These are phyloP conservation scores for Drosophila triauraria DNA, from an alignment of 1,140 invertebrate genomes.

Conservation along the genomic window DNA sequence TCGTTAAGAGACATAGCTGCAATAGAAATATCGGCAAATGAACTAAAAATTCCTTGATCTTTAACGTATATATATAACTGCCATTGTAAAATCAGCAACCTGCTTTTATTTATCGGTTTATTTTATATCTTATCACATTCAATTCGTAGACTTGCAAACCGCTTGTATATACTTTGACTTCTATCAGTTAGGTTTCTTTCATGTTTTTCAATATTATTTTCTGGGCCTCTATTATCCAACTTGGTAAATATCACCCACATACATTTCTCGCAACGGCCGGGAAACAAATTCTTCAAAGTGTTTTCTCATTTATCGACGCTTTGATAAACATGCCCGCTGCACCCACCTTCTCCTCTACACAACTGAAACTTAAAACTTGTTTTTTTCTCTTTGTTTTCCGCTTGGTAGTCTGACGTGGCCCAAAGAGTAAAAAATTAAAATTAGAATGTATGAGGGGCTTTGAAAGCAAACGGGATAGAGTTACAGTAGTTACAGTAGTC, in stretches of 20 bases:
- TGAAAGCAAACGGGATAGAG: constrained; percentile 8
- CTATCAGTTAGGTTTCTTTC: too few species aligned
- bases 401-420: constrained; percentile 18
- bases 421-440: constrained; percentile 12
- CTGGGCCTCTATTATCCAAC: not conserved
- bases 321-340: constrained; percentile 44
- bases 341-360: not conserved
- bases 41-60: too few species aligned
- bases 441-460: constrained; percentile 3
- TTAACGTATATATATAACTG: too few species aligned
- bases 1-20: not conserved
- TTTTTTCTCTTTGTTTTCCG: constrained; percentile 44
- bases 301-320: constrained; percentile 37
- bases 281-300: constrained; percentile 4
- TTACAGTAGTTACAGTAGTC: not conserved
- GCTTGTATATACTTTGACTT: too few species aligned
- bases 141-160: too few species aligned
- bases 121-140: too few species aligned
- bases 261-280: not conserved
- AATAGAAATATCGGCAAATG: too few species aligned
- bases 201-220: not conserved
- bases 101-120: too few species aligned
- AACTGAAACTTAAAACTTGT: constrained; percentile 31
- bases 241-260: not conserved
- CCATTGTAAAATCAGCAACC: too few species aligned